Percentiles rank a stretch among this genome's conserved stretches.
These are phyloP conservation scores for Ennomos fuscantarius DNA, from an alignment of 2,888 invertebrate species.

Conservation along the genomic window DNA sequence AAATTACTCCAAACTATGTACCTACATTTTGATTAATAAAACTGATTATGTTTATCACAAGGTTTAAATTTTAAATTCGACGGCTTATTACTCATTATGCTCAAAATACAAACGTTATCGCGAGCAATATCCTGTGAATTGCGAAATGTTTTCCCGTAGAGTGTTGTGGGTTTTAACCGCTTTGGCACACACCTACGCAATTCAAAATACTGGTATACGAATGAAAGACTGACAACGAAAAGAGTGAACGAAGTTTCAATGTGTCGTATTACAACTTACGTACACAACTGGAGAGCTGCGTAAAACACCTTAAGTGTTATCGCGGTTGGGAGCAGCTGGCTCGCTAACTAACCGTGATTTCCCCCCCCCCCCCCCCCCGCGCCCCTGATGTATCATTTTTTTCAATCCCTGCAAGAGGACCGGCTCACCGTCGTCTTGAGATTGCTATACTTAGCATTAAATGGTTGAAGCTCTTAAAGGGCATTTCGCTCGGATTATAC, in stretches of 20 bases:
- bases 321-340: slow-evolving; percentile 70
- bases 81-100: slow-evolving; percentile 58
- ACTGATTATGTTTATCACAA: slow-evolving; percentile 66
- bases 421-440: slow-evolving; percentile 68
- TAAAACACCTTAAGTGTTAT: slow-evolving; percentile 71
- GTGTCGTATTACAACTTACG: slow-evolving; percentile 38
- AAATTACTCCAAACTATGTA: slow-evolving; percentile 70
- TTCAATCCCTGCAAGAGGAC: slow-evolving; percentile 71
- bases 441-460: slow-evolving; percentile 83
- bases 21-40: slow-evolving; percentile 70
- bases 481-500: slow-evolving; percentile 73
- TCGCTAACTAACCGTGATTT: slow-evolving; percentile 67
- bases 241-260: slow-evolving; percentile 44
- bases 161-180: slow-evolving; percentile 25
- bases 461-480: slow-evolving; percentile 77
- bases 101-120: slow-evolving; percentile 57
- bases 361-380: slow-evolving; percentile 56
- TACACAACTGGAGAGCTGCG: slow-evolving; percentile 33
- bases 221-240: neutral
- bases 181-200: slow-evolving; percentile 27
- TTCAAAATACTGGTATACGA: slow-evolving; percentile 1
- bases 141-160: slow-evolving; percentile 41
- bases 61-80: slow-evolving; percentile 62
- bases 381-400: slow-evolving; percentile 73
- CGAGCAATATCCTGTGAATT: slow-evolving; percentile 42